A percentile compares a stretch with the other conserved stretches of the same genome.
phyloP scores from a whole-genome alignment of 2,113 vertebrate species.

The Forbesichthys papilliferus region DNA sequence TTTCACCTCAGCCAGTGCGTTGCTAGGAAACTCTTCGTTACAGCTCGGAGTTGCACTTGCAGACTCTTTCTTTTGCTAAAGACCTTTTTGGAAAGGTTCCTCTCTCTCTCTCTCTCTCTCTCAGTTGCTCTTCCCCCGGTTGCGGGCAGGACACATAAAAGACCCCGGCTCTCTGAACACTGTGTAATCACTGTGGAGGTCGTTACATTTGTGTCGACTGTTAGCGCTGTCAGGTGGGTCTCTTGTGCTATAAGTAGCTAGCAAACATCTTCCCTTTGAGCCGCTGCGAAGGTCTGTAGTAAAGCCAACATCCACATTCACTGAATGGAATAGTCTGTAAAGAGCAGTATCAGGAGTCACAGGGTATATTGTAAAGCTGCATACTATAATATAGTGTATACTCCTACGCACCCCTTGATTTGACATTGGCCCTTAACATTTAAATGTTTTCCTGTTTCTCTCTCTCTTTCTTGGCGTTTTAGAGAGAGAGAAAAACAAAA shows the following conservation, averaged over 20 bases:
- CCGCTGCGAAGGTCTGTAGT: constrained; percentile 19
- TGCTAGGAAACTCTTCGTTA: constrained; percentile 69
- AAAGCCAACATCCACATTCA: constrained; percentile 34
- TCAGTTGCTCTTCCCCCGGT: constrained; percentile 35
- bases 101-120: constrained; percentile 31
- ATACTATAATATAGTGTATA: no score
- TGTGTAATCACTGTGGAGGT: constrained; percentile 44
- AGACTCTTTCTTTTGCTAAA: constrained; percentile 41
- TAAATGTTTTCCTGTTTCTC: no score
- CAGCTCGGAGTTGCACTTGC: constrained; percentile 49
- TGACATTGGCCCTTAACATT: no score
- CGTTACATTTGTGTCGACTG: constrained; percentile 46
- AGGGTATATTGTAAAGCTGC: no score
- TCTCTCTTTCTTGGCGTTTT: no score
- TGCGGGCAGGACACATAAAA: constrained; percentile 42
- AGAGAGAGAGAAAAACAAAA: no score
- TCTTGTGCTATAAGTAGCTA: constrained; percentile 53
- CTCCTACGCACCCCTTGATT: no score
- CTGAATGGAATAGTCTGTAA: constrained; percentile 40
- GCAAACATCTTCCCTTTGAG: constrained; percentile 47
- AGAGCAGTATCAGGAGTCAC: background rate
- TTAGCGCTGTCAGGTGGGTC: constrained; percentile 59
- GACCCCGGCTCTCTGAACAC: constrained; percentile 41
- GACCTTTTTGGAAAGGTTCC: constrained; percentile 37
- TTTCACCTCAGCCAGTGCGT: constrained; percentile 55